phyloP scores from a whole-genome alignment of 2,888 invertebrate genomes.

The Oscheius onirici region DNA sequence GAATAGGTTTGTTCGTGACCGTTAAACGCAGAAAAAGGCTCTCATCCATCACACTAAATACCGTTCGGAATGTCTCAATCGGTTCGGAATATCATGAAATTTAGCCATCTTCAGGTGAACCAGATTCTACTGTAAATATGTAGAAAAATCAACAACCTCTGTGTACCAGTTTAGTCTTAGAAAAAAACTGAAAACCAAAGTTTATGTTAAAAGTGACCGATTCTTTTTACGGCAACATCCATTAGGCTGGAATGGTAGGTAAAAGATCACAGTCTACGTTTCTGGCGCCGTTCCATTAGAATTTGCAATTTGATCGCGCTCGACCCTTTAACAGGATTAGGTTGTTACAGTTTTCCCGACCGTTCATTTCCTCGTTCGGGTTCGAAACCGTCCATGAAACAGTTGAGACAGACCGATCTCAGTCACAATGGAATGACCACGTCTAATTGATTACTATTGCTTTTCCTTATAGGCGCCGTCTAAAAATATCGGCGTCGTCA shows the following conservation, averaged over 20 bases:
- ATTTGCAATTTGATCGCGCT: constrained; percentile 25
- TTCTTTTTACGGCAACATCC: neutral
- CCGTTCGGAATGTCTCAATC: constrained; percentile 25
- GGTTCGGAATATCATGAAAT: neutral
- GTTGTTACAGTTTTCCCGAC: constrained; percentile 16
- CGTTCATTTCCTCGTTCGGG: constrained; percentile 18
- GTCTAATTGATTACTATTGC: neutral
- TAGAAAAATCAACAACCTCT: neutral
- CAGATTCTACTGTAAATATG: constrained; percentile 18
- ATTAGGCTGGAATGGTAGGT: neutral
- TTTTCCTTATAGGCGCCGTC: constrained; percentile 3
- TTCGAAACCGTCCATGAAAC: neutral
- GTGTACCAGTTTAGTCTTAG: too few relatives aligned
- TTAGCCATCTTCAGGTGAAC: constrained; percentile 1
- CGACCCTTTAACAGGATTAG: constrained; percentile 22
- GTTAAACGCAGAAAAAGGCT: constrained; percentile 27
- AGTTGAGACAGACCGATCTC: neutral
- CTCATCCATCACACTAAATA: constrained; percentile 32
- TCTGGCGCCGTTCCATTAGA: constrained; percentile 25
- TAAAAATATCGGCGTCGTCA: constrained; percentile 13
- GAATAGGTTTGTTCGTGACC: neutral
- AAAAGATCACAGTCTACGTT: neutral
- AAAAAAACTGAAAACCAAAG: too few relatives aligned
- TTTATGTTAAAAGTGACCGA: too few relatives aligned
- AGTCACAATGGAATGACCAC: too few relatives aligned